A percentile compares a stretch with the other conserved stretches of the same genome.
These are phyloP conservation scores for Pseudoips prasinana DNA, from an alignment of 2,888 invertebrate genomes.

Conservation along the genomic window DNA sequence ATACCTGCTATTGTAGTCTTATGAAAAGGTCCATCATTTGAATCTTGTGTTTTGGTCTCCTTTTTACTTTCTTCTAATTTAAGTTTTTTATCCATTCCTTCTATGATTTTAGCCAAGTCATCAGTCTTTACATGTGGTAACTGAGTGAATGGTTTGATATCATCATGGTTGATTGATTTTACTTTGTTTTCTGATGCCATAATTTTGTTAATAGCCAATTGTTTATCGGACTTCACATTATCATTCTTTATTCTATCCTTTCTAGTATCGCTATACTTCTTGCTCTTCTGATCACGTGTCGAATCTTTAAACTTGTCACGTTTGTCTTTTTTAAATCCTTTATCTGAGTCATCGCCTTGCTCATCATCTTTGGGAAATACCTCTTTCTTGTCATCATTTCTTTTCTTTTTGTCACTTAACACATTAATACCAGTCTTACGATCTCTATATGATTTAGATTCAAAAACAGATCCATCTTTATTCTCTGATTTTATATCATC, in stretches of 20 bases:
- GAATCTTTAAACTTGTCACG: constrained; percentile 70
- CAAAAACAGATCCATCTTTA: constrained; percentile 63
- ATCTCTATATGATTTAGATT: constrained; percentile 69
- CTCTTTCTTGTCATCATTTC: constrained; percentile 69
- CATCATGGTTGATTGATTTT: constrained; percentile 61
- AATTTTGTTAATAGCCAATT: constrained; percentile 60
- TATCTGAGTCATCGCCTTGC: constrained; percentile 61
- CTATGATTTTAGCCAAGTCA: constrained; percentile 70
- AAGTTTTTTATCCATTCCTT: constrained; percentile 67
- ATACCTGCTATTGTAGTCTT: constrained; percentile 35
- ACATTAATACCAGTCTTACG: constrained; percentile 56
- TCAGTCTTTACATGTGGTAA: constrained; percentile 76
- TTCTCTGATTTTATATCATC: constrained; percentile 57
- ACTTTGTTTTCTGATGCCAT: constrained; percentile 60
- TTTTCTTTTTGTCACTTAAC: constrained; percentile 72
- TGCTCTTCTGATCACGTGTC: constrained; percentile 69
- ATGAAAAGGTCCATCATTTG: constrained; percentile 59
- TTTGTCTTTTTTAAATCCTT: constrained; percentile 60
- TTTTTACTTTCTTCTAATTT: constrained; percentile 53
- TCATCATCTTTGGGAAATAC: constrained; percentile 66
- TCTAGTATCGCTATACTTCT: constrained; percentile 75
- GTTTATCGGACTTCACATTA: constrained; percentile 62
- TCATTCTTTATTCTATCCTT: constrained; percentile 70
- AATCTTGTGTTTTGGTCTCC: constrained; percentile 48
- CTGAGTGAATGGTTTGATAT: constrained; percentile 77